A percentile compares a stretch with the other conserved stretches of the same genome.
Conservation (phyloP, 2,113 vertebrate species). For the Nipponia nippon region DNA sequence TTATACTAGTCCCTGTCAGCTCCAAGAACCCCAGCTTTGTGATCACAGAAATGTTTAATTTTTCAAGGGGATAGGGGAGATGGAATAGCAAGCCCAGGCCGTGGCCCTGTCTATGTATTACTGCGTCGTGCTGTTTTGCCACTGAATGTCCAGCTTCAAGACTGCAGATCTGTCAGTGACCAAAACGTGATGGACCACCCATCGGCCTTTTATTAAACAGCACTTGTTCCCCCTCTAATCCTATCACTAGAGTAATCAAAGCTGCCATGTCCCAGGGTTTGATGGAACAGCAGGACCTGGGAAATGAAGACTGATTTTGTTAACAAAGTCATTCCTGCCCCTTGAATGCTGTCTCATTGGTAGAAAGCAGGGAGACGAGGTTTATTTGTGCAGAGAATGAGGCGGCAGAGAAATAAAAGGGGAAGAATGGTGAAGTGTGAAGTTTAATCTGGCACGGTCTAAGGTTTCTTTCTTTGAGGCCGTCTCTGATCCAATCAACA, state of each 20-base stretch:
- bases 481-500: conserved; percentile 43
- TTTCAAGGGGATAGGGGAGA: not conserved
- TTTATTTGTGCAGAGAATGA: conserved; percentile 68
- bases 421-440: conserved; percentile 61
- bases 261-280: conserved; percentile 41
- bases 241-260: conserved; percentile 39
- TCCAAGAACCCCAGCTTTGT: not conserved
- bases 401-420: conserved; percentile 51
- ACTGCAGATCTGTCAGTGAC: conserved; percentile 39
- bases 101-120: not conserved
- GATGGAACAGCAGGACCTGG: conserved; percentile 69
- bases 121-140: not conserved
- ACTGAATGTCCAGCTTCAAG: conserved; percentile 17
- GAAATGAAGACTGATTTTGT: conserved; percentile 71
- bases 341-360: conserved; percentile 50
- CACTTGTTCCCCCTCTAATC: conserved; percentile 40
- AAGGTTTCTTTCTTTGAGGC: conserved; percentile 41
- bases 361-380: conserved; percentile 26
- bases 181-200: conserved; percentile 58
- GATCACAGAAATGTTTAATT: not conserved
- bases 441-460: conserved; percentile 58
- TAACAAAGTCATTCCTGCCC: conserved; percentile 66
- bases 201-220: conserved; percentile 46
- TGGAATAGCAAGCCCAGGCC: not conserved
- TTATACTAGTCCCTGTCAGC: not conserved